Conservation (phyloP, 2,797 vertebrate genomes). For the Borostomias antarcticus region DNA sequence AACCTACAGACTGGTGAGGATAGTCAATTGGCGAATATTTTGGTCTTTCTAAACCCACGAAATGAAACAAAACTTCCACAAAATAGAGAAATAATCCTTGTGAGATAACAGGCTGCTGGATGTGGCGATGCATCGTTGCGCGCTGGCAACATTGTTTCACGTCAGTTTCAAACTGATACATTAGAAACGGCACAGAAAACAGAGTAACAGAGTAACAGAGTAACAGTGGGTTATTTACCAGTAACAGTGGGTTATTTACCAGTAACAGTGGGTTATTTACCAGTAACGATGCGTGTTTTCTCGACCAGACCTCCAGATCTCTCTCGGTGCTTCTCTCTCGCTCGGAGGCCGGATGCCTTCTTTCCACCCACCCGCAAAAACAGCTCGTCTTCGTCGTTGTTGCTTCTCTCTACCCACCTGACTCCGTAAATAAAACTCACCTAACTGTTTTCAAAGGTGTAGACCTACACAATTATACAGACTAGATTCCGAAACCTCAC, state of each 20-base stretch:
- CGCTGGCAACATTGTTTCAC: constrained; percentile 1
- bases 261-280: constrained; percentile 40
- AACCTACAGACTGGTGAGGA: no score
- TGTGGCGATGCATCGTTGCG: background rate
- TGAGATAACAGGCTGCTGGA: background rate
- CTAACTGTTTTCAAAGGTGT: background rate
- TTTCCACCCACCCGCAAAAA: constrained; percentile 39
- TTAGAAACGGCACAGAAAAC: background rate
- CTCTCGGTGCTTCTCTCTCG: constrained; percentile 44
- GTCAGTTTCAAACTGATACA: background rate
- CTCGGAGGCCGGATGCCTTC: constrained; percentile 65
- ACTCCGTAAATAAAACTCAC: background rate
- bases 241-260: constrained; percentile 16
- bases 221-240: background rate
- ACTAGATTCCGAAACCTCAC: constrained; percentile 2
- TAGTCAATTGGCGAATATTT: no score
- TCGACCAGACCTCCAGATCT: constrained; percentile 46
- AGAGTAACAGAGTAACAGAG: background rate
- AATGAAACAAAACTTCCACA: no score
- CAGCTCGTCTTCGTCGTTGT: constrained; percentile 15
- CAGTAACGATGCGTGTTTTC: constrained; percentile 46
- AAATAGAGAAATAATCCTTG: background rate
- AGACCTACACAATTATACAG: background rate
- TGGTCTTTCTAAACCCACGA: no score
- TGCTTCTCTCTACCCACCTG: constrained; percentile 7